Evolutionary conservation across 2,797 vertebrate species (phyloP).

Genomic region (Mormyrops attenuatus): DNA sequence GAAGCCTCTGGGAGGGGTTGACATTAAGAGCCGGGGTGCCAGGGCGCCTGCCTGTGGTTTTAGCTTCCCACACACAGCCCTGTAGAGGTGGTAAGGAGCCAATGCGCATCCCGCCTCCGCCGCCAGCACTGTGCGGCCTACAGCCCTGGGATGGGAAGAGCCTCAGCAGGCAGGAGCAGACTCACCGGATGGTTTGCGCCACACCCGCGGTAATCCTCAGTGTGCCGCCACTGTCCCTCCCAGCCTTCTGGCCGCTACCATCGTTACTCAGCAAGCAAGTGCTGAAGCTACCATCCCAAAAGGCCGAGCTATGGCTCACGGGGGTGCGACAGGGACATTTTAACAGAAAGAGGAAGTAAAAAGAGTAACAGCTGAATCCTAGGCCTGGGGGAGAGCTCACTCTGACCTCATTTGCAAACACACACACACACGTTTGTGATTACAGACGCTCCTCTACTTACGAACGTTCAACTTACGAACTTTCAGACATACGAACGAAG

Average conservation of each 20-base stretch:
- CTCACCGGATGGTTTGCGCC: neutral
- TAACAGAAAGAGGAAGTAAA: neutral
- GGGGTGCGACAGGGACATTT: neutral
- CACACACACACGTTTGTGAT: neutral
- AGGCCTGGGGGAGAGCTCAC: neutral
- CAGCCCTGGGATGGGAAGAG: neutral
- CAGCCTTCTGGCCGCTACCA: neutral
- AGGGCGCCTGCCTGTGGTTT: neutral
- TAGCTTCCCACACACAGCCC: neutral
- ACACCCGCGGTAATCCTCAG: neutral
- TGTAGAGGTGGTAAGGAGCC: neutral
- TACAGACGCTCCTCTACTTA: neutral
- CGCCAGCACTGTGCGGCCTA: neutral
- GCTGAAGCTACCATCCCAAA: neutral
- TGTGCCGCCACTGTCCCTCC: neutral
- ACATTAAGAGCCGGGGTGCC: conserved; percentile 1
- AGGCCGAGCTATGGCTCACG: neutral
- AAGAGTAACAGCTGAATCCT: neutral
- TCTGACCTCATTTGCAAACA: neutral
- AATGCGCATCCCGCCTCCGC: neutral
- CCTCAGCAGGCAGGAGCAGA: neutral
- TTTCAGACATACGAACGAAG: too few relatives aligned
- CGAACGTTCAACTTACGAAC: too few relatives aligned
- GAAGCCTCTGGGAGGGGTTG: neutral
- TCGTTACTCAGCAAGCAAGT: neutral